These are phyloP conservation scores for Vireo altiloquus DNA, from an alignment of 2,113 vertebrate species.

Conservation along the genomic window DNA sequence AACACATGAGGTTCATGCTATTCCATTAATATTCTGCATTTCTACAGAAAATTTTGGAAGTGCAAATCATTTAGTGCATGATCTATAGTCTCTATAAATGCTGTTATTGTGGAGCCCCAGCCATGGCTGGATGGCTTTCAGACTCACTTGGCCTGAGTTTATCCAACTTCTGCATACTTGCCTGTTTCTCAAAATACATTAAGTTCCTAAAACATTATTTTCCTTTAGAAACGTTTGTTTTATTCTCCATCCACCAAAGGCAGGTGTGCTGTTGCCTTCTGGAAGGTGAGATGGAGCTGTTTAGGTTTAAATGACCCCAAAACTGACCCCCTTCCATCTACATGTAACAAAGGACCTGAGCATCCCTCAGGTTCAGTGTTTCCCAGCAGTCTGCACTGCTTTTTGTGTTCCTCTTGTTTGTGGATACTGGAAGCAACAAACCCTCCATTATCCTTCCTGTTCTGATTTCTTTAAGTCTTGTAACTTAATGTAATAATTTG, in stretches of 20 bases:
- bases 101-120: neutral
- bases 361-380: neutral
- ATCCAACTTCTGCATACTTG: neutral
- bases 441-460: neutral
- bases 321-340: neutral
- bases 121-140: neutral
- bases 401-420: neutral
- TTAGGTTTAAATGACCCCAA: neutral
- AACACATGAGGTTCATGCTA: neutral
- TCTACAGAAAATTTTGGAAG: neutral
- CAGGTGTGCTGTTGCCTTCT: neutral
- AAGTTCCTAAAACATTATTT: neutral
- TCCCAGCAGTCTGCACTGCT: neutral
- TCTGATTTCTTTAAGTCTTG: neutral
- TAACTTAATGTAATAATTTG: neutral
- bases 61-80: neutral
- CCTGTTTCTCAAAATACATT: neutral
- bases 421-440: neutral
- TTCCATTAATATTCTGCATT: neutral
- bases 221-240: neutral
- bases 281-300: neutral
- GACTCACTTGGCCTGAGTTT: neutral
- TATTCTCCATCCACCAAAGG: neutral
- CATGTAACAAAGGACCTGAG: neutral
- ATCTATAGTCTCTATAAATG: neutral